Conservation (phyloP, 2,113 vertebrate species). For the Ciconia boyciana region DNA sequence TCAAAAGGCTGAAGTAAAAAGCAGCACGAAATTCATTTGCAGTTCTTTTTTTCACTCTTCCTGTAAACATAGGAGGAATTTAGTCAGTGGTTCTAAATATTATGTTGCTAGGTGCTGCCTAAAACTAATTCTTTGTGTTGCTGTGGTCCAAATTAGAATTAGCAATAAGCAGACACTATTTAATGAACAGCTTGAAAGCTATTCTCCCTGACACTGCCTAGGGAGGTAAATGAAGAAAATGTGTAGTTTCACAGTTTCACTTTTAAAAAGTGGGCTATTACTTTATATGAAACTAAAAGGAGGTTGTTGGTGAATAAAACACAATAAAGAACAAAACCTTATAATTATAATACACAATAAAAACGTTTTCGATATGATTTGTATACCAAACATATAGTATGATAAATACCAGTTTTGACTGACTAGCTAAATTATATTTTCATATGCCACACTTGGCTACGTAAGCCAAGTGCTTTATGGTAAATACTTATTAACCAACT, state of each 20-base stretch:
- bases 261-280: neutral
- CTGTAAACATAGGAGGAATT: neutral
- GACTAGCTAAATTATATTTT: neutral
- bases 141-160: conserved; percentile 13
- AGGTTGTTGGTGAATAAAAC: neutral
- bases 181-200: neutral
- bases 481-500: neutral
- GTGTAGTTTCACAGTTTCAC: neutral
- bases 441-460: neutral
- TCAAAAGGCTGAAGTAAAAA: neutral
- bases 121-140: neutral
- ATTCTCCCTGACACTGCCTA: neutral
- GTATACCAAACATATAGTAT: neutral
- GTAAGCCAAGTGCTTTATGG: neutral
- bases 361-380: neutral
- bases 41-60: neutral
- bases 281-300: neutral
- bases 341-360: neutral
- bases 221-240: conserved; percentile 25
- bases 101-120: neutral
- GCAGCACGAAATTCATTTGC: neutral
- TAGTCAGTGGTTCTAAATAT: neutral
- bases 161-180: neutral
- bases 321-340: neutral
- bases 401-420: neutral